A percentile compares a stretch with the other conserved stretches of the same genome.
Evolutionary conservation across 2,888 invertebrate genomes (phyloP).

Genomic region (Folsomia candida): DNA sequence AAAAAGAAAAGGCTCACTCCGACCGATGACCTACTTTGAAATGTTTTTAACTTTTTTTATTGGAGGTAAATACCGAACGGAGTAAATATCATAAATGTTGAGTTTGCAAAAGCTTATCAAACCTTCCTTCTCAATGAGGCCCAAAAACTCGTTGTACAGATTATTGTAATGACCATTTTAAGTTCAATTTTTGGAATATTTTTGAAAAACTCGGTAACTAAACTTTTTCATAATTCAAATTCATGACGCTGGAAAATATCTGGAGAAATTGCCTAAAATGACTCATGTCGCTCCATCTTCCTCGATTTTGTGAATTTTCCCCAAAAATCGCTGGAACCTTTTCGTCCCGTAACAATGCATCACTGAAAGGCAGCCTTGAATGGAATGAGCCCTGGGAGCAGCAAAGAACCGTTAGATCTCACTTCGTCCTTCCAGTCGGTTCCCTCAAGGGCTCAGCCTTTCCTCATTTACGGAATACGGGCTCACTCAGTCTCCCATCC

Average conservation of each 20-base stretch:
- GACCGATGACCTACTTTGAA: too few species aligned
- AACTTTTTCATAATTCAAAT: too few species aligned
- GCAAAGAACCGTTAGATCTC: background rate
- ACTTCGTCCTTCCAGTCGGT: background rate
- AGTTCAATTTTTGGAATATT: too few species aligned
- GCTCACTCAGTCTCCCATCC: background rate
- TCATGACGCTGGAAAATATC: too few species aligned
- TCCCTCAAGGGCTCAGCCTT: background rate
- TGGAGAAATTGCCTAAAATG: constrained; percentile 12
- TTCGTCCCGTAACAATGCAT: too few species aligned
- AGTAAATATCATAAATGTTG: too few species aligned
- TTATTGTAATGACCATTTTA: too few species aligned
- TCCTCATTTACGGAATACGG: background rate
- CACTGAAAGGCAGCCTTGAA: background rate
- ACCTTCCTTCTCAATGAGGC: background rate
- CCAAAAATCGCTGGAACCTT: background rate
- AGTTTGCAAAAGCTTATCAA: too few species aligned
- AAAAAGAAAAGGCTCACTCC: too few species aligned
- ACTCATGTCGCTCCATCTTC: constrained; percentile 38
- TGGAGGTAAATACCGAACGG: too few species aligned
- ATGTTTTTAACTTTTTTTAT: too few species aligned
- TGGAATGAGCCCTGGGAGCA: background rate
- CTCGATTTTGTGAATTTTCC: background rate
- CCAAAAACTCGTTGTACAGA: background rate
- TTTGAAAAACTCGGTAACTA: too few species aligned